These are phyloP conservation scores for Adineta ricciae DNA, from an alignment of 2,888 invertebrate species.

Conservation along the genomic window DNA sequence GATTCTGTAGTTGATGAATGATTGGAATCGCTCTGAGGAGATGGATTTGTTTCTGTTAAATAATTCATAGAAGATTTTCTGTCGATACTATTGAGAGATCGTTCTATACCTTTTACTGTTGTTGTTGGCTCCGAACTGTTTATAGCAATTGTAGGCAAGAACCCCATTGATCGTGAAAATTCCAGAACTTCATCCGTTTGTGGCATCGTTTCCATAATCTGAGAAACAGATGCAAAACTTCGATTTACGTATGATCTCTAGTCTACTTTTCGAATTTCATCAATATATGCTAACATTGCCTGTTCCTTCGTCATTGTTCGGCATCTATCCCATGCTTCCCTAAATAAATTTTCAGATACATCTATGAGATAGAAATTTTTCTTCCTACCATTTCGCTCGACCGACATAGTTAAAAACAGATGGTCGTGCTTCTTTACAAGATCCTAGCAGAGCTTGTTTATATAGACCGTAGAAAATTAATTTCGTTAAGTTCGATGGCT, in stretches of 20 bases:
- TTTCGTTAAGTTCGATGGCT: constrained; percentile 84
- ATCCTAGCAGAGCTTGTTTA: constrained; percentile 85
- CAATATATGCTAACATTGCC: constrained; percentile 82
- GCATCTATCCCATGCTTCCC: constrained; percentile 76
- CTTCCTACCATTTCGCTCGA: constrained; percentile 66
- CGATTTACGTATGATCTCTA: not conserved
- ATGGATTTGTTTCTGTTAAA: not conserved
- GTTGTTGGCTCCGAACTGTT: no score
- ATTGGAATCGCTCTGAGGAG: no score
- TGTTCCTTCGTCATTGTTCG: constrained; percentile 71
- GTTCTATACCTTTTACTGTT: no score
- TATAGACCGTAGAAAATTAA: constrained; percentile 82
- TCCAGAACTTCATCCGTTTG: constrained; percentile 80
- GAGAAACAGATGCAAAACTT: not conserved
- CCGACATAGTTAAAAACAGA: constrained; percentile 83
- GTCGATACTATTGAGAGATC: no score
- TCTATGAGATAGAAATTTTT: no score
- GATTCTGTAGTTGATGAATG: not conserved
- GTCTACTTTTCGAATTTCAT: constrained; percentile 72
- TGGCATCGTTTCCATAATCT: constrained; percentile 94
- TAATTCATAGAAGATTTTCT: no score
- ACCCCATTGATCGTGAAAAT: constrained; percentile 68
- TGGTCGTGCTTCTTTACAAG: constrained; percentile 67
- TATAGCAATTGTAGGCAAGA: constrained; percentile 53
- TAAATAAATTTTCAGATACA: constrained; percentile 37